Conservation (phyloP, 2,888 invertebrate genomes). For the Aleiodes testaceus region DNA sequence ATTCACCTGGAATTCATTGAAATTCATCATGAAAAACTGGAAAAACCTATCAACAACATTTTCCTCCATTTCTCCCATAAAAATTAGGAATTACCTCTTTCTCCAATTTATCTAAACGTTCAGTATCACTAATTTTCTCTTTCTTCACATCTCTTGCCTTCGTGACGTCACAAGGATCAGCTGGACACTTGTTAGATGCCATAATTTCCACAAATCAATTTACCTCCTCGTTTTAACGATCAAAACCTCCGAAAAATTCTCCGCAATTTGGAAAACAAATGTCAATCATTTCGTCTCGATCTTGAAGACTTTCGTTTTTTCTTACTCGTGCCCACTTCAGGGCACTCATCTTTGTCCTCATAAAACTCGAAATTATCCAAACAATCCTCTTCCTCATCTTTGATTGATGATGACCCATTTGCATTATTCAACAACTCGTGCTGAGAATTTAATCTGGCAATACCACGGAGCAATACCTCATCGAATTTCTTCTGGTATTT, state of each 20-base stretch:
- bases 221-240: background rate
- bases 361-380: background rate
- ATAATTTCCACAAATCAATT: conserved; percentile 17
- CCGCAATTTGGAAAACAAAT: background rate
- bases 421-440: conserved; percentile 22
- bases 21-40: background rate
- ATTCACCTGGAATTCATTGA: conserved; percentile 40
- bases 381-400: conserved; percentile 16
- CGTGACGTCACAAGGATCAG: conserved; percentile 15
- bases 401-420: conserved; percentile 1
- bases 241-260: background rate
- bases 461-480: conserved; percentile 35
- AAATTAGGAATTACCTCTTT: conserved; percentile 55
- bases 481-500: conserved; percentile 46
- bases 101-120: conserved; percentile 54
- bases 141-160: conserved; percentile 38
- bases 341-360: background rate
- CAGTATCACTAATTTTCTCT: background rate
- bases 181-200: background rate
- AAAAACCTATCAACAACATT: too few relatives aligned
- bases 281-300: conserved; percentile 2
- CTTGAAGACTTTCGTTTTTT: conserved; percentile 5
- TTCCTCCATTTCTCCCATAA: too few relatives aligned
- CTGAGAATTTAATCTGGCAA: conserved; percentile 25
- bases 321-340: background rate